A percentile compares a stretch with the other conserved stretches of the same genome.
These are phyloP conservation scores for Apogon talboti DNA, from an alignment of 2,797 vertebrate genomes.

Conservation along the genomic window DNA sequence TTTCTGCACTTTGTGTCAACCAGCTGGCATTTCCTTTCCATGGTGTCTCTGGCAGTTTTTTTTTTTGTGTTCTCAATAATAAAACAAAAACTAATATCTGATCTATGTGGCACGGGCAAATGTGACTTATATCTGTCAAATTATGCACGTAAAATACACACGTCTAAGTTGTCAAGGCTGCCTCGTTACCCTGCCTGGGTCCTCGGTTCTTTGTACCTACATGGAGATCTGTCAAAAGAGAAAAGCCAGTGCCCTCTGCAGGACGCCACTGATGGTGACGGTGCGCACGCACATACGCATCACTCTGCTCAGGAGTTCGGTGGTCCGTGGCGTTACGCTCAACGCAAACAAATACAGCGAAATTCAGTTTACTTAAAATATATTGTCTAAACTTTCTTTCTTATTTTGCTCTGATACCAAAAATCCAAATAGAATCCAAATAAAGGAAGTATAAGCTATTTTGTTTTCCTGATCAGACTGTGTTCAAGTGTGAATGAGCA, in stretches of 20 bases:
- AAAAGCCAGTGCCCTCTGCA: slow-evolving; percentile 80
- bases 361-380: no score
- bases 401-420: no score
- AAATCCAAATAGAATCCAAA: no score
- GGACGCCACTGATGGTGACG: slow-evolving; percentile 45
- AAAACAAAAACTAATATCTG: neutral
- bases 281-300: slow-evolving; percentile 5
- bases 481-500: no score
- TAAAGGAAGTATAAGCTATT: no score
- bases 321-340: no score
- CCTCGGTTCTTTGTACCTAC: neutral
- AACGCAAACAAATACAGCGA: no score
- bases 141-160: slow-evolving; percentile 26
- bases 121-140: slow-evolving; percentile 30
- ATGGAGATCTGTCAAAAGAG: slow-evolving; percentile 62
- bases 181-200: slow-evolving; percentile 9
- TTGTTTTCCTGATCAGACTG: no score
- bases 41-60: neutral
- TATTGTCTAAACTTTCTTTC: no score
- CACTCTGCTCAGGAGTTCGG: neutral
- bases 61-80: neutral
- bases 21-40: slow-evolving; percentile 2
- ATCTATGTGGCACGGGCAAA: neutral
- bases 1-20: slow-evolving; percentile 32
- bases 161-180: slow-evolving; percentile 25